These are phyloP conservation scores for Turdus rufiventris DNA, from an alignment of 2,113 vertebrate species.

Conservation along the genomic window DNA sequence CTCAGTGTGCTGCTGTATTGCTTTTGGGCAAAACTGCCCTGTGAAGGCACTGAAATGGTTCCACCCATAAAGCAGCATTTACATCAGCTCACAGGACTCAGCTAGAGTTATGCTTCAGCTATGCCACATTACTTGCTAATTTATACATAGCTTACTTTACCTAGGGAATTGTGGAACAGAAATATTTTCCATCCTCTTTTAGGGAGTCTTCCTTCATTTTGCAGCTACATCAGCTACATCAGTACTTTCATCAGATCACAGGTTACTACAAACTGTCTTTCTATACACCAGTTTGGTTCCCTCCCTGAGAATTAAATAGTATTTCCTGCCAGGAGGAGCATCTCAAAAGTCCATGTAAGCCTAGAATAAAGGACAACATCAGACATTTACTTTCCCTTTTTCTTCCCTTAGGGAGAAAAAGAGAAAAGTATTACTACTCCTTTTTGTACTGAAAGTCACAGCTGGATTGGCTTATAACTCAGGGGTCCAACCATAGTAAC, in stretches of 20 bases:
- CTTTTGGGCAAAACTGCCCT: neutral
- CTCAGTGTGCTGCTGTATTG: neutral
- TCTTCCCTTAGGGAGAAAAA: neutral
- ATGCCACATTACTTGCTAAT: neutral
- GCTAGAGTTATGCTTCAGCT: neutral
- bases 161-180: neutral
- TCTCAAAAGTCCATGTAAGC: neutral
- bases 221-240: neutral
- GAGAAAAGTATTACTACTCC: neutral
- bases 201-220: neutral
- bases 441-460: slow-evolving; percentile 10
- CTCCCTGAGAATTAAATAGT: neutral
- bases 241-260: neutral
- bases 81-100: neutral
- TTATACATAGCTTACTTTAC: neutral
- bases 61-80: neutral
- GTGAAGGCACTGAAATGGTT: fast-evolving
- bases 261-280: neutral
- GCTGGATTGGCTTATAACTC: neutral
- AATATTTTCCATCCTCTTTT: neutral
- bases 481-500: neutral
- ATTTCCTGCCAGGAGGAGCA: neutral
- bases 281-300: neutral
- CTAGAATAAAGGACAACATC: neutral
- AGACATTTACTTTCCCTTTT: neutral